A percentile compares a stretch with the other conserved stretches of the same genome.
phyloP scores from a whole-genome alignment of 2,888 invertebrate species.

The Lampropteryx suffumata region DNA sequence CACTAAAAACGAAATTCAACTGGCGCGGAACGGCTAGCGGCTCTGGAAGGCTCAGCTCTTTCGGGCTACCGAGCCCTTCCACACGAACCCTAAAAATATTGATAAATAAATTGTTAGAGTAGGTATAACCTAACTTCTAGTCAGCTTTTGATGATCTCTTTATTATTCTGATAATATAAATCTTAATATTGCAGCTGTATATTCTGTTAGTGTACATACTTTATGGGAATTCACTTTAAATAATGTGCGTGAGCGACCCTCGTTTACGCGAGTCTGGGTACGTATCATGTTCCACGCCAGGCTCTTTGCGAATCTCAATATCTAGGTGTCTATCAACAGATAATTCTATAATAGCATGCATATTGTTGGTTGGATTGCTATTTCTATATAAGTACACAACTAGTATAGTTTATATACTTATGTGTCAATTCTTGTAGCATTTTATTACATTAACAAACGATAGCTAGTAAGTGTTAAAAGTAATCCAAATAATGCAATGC shows the following conservation, averaged over 20 bases:
- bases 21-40: constrained; percentile 1
- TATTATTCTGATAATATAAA: constrained; percentile 67
- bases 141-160: constrained; percentile 80
- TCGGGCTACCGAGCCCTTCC: constrained; percentile 10
- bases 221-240: constrained; percentile 57
- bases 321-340: constrained; percentile 63
- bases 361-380: constrained; percentile 80
- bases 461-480: constrained; percentile 82
- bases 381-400: constrained; percentile 82
- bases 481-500: constrained; percentile 67
- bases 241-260: constrained; percentile 51
- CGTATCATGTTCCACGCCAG: constrained; percentile 4
- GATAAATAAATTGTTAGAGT: constrained; percentile 67
- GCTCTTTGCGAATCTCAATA: constrained; percentile 56
- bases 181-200: constrained; percentile 66
- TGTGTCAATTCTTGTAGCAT: constrained; percentile 84
- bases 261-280: no score
- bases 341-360: constrained; percentile 80
- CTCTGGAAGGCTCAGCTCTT: constrained; percentile 9
- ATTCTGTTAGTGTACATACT: constrained; percentile 66
- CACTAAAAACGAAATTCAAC: constrained; percentile 37
- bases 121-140: constrained; percentile 77
- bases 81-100: constrained; percentile 28
- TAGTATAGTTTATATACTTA: constrained; percentile 84
- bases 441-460: constrained; percentile 81